These are phyloP conservation scores for Cephalotes varians DNA, from an alignment of 2,888 invertebrate genomes.

Conservation along the genomic window DNA sequence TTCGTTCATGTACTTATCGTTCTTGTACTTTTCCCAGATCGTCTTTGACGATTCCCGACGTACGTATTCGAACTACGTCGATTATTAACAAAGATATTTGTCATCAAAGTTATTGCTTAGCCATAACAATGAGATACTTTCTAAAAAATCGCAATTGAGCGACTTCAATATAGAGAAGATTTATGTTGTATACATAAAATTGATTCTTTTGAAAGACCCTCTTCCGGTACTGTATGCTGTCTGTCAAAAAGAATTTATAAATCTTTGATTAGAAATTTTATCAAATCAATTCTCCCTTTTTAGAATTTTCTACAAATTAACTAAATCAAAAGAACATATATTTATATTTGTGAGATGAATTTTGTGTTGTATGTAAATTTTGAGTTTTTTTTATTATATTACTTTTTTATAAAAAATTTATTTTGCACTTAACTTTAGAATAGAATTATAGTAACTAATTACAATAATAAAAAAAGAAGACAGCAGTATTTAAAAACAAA, in stretches of 20 bases:
- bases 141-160: background rate
- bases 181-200: background rate
- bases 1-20: conserved; percentile 42
- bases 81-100: conserved; percentile 10
- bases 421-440: too few species aligned
- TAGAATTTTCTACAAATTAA: background rate
- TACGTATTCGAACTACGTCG: background rate
- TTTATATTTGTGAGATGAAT: background rate
- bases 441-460: background rate
- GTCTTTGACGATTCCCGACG: background rate
- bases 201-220: conserved; percentile 48
- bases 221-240: conserved; percentile 58
- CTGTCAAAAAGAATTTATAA: conserved; percentile 15
- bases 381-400: background rate
- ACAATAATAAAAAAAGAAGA: background rate
- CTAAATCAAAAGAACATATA: background rate
- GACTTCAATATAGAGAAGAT: background rate
- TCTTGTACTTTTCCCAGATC: conserved; percentile 44
- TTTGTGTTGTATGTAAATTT: background rate
- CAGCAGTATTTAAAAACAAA: background rate
- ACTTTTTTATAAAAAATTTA: background rate
- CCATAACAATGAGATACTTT: conserved; percentile 13
- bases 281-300: background rate
- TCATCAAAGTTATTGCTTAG: conserved; percentile 26
- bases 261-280: background rate